Base-by-base conservation (phyloP, 2,797 vertebrate genomes). In the Myioborus melanocephalus region DNA sequence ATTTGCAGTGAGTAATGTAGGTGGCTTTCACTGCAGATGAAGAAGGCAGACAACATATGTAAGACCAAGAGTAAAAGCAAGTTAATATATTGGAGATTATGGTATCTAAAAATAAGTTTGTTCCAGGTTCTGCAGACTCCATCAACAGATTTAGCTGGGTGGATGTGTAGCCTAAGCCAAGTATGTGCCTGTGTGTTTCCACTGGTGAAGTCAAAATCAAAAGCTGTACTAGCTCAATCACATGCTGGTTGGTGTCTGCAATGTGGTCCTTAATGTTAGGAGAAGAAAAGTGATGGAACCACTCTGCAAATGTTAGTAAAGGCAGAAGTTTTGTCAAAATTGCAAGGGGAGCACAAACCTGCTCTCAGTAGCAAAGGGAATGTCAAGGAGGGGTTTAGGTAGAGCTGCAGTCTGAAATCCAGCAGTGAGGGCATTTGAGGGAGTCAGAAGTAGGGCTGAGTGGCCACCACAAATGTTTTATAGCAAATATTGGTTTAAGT, bases 401-500 rank as follows among this genome's bases (percentile, higher is more conserved):
- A 35, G 52, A 80, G 17, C 79, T 60, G 55, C 76, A 72, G 4
- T 3, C 2, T 47, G 14, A 55, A 72, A 32, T 46, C 35, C 63
- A 59, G 32, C 2, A 12, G 20, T 6, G 65, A 86, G 79, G 72
- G n/a, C 4, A 0, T 83, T 37, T 35, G 10, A 76, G 21, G 39
- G 79, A 64, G 55, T 59, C 43, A 4, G 35, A 70, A 80, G n/a
- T 14, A 32, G 35, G 43, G 43, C 57, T 78, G 79, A 61, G 69
- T 70, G 93, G 70, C 76, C 61, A 72, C 50, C 66, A 43, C 63
- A 72, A 92, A 92, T 14, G 20, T 91, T 95, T 79, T 81, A 82
- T 75, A 70, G 87, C 84, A 96, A 96, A 97, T 92, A 97, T 94
- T 97, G 79, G 70, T 82, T 96, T 82, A 87, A 63, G 70, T 91